These are phyloP conservation scores for Torymus tubicola DNA, from an alignment of 2,888 invertebrate species.

Conservation along the genomic window DNA sequence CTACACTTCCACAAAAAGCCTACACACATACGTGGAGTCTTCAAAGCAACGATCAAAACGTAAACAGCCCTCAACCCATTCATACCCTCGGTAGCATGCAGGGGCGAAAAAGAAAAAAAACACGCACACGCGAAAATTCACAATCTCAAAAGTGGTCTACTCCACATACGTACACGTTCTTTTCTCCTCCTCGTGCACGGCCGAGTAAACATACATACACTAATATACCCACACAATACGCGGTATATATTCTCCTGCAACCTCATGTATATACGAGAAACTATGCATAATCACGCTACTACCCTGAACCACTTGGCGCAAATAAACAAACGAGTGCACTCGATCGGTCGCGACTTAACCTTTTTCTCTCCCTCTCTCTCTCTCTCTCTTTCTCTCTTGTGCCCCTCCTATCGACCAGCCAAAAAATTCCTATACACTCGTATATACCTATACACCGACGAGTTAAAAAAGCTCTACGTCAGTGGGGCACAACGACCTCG, in stretches of 20 bases:
- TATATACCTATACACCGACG: too few species aligned
- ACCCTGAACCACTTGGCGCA: background rate
- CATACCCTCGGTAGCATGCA: too few species aligned
- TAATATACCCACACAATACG: background rate
- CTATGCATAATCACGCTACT: conserved; percentile 39
- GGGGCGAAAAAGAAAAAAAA: too few species aligned
- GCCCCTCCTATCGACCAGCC: too few species aligned
- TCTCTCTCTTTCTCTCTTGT: conserved; percentile 5
- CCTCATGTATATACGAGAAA: background rate
- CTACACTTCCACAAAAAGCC: too few species aligned
- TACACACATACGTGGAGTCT: too few species aligned
- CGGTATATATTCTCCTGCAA: background rate
- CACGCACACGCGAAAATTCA: too few species aligned
- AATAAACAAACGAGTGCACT: background rate
- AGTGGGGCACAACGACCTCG: conserved; percentile 47
- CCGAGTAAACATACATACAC: conserved; percentile 33
- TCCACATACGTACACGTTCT: background rate
- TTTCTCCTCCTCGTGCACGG: background rate
- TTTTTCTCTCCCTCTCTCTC: conserved; percentile 38
- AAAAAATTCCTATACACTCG: too few species aligned
- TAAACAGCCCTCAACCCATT: too few species aligned
- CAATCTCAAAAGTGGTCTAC: background rate
- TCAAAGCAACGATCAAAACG: too few species aligned
- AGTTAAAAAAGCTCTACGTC: conserved; percentile 17
- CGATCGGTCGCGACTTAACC: conserved; percentile 32